A percentile compares a stretch with the other conserved stretches of the same genome.
Conservation (phyloP, 2,113 vertebrate genomes). For the Tragelaphus scriptus region DNA sequence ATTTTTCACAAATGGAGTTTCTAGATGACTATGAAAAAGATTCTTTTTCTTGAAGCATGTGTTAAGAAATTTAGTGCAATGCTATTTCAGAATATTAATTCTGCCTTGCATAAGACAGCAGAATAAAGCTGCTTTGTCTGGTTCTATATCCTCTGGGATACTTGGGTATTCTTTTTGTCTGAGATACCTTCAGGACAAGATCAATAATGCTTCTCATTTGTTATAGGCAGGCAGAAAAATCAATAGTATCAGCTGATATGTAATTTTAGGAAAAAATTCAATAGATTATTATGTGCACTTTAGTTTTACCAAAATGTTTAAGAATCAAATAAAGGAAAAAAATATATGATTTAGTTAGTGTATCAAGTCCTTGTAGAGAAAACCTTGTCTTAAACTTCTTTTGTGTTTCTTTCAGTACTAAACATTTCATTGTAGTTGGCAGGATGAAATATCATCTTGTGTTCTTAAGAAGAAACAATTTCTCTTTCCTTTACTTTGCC, state of each 20-base stretch:
- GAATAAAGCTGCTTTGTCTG: slow-evolving; percentile 70
- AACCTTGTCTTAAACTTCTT: neutral
- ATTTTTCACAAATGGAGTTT: slow-evolving; percentile 71
- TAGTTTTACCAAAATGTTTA: slow-evolving; percentile 18
- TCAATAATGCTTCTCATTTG: slow-evolving; percentile 82
- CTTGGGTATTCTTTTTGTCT: slow-evolving; percentile 76
- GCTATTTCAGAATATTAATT: slow-evolving; percentile 48
- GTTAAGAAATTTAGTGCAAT: slow-evolving; percentile 62
- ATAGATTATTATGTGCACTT: slow-evolving; percentile 14
- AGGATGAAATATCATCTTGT: neutral
- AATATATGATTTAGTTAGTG: neutral
- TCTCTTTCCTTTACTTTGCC: neutral
- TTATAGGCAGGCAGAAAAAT: slow-evolving; percentile 78
- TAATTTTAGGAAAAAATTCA: slow-evolving; percentile 74
- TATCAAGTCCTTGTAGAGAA: slow-evolving; percentile 12
- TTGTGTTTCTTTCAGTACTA: neutral
- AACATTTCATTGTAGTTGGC: neutral
- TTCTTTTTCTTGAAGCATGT: slow-evolving; percentile 56
- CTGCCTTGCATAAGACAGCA: slow-evolving; percentile 55
- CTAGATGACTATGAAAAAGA: slow-evolving; percentile 19
- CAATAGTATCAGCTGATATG: slow-evolving; percentile 77
- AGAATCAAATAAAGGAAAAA: neutral
- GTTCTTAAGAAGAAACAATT: neutral
- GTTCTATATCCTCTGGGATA: slow-evolving; percentile 67
- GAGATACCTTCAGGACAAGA: slow-evolving; percentile 81